Evolutionary conservation across 2,888 invertebrate genomes (phyloP), one percentile per base, ranked within the genome.

Genomic region (Helobdella robusta): DNA sequence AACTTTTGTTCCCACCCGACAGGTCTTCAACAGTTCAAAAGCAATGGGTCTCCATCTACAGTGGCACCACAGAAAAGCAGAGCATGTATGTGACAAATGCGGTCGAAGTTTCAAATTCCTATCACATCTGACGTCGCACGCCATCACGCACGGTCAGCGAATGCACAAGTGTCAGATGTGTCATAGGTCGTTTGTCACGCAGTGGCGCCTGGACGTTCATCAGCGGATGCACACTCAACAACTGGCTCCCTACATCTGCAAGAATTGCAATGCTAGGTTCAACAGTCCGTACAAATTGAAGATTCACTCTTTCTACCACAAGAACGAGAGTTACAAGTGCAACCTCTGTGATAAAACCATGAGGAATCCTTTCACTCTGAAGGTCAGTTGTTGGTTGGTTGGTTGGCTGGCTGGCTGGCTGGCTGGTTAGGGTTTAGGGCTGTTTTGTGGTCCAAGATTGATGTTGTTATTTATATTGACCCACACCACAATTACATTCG

Each of bases 191-290:
- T 65, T 65, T 56, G 48, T 60, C 23, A 34, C 32, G 35, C 59
- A 59, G n/a, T 46, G 54, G 48, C 59, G 48, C 28, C 65, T 65
- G 1, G 28, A 36, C 11, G 59, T 48, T 32, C 65, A 65, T 50
- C 23, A 50, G 48, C 46, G 52, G 35, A 54, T 23, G 8, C 65
- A 65, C 34, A n/a, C n/a, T n/a, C 23, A 28, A n/a, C 35, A 34
- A 3, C 23, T 59, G 25, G 46, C 48, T 1, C 65, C 59, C 23
- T 50, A 46, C 25, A 35, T 30, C 28, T 65, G 65, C 50, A 44
- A 46, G 34, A 60, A 34, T 25, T 65, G 65, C 18, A 50, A 56
- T 20, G 56, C 54, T 25, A 44, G 34, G n/a, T 65, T 59, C 65
- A 25, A 46, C 32, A 50, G 34, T 20, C 32, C 34, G 8, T 32